phyloP scores from a whole-genome alignment of 2,797 vertebrate species.

The Rhinatrema bivittatum region DNA sequence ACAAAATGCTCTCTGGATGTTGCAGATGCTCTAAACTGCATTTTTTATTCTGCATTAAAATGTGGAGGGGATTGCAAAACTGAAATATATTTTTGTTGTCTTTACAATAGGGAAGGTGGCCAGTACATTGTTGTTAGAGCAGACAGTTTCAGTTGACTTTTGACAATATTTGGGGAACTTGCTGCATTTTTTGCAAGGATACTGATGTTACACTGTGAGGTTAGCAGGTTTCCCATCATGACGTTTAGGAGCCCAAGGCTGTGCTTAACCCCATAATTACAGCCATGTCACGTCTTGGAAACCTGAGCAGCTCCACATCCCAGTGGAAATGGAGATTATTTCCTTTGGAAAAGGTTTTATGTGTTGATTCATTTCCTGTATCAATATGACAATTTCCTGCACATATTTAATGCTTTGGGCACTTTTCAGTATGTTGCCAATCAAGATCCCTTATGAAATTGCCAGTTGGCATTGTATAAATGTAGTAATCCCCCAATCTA shows the following conservation, averaged over 20 bases:
- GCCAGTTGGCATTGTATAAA: too few relatives aligned
- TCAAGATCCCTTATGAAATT: constrained; percentile 22
- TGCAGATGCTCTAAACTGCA: too few relatives aligned
- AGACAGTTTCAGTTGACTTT: too few relatives aligned
- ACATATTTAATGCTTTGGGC: constrained; percentile 77
- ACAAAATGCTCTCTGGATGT: too few relatives aligned
- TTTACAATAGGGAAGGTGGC: too few relatives aligned
- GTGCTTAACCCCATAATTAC: constrained; percentile 96
- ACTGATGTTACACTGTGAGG: constrained; percentile 54
- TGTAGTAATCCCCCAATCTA: too few relatives aligned
- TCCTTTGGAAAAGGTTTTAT: constrained; percentile 59
- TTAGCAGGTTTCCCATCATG: constrained; percentile 73
- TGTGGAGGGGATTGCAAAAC: too few relatives aligned
- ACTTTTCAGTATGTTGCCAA: constrained; percentile 47
- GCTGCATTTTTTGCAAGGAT: constrained; percentile 41
- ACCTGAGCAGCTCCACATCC: constrained; percentile 74
- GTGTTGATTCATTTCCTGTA: constrained; percentile 90
- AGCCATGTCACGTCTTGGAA: constrained; percentile 79
- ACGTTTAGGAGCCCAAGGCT: constrained; percentile 76
- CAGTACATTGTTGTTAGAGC: too few relatives aligned
- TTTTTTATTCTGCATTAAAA: too few relatives aligned
- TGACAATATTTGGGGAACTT: too few relatives aligned
- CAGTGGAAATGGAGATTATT: constrained; percentile 72
- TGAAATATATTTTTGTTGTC: too few relatives aligned
- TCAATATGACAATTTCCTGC: constrained; percentile 82